Base-by-base conservation (phyloP, 2,888 invertebrate species). In the Micropterix aruncella region DNA sequence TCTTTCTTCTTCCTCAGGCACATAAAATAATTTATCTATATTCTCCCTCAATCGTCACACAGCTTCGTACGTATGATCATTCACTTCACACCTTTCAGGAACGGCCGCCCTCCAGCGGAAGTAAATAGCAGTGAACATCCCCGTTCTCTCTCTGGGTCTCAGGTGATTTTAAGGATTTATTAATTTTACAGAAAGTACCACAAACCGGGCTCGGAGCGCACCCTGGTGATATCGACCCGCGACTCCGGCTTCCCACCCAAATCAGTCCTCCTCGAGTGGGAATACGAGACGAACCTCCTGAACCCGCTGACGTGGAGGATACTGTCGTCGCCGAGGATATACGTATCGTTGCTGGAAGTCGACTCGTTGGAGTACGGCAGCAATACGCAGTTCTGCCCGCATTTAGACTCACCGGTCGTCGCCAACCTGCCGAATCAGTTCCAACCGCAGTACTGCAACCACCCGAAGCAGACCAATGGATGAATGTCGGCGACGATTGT, bases 281-380 rank as follows among this genome's bases (percentile, higher is more conserved):
- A 80, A 54, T 88, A 85, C 54, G 79, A 81, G 54, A 81, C 82
- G 2, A 86, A 80, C 49, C 60, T 85, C 16, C 75, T 88, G 52
- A 90, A 89, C 62, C 86, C 89, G 0, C 73, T 89, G 50, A 88
- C 89, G 0, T 90, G 90, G 89, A 70, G 90, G 46, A 62, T 88
- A 36, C 62, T 88, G 5, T 74, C 80, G 45, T 78, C 79, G 3
- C 84, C 90, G 0, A 76, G 79, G 49, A 79, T 88, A 44, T 84
- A 80, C 57, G 64, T 90, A 41, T 80, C 82, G 46, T 78, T 79
- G 48, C 63, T 90, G 37, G 74, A 75, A 40, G 66, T 90, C 36
- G 81, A 85, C 39, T 80, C 80, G 9, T 66, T 89, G 53, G 88
- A 88, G 61, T 75, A 75, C 44, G 71, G 75, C 51, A 71, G 76